Percentiles rank a stretch among this genome's conserved stretches.
Evolutionary conservation across 1,140 invertebrate species (phyloP).

Genomic region (Drosophila yakuba): DNA sequence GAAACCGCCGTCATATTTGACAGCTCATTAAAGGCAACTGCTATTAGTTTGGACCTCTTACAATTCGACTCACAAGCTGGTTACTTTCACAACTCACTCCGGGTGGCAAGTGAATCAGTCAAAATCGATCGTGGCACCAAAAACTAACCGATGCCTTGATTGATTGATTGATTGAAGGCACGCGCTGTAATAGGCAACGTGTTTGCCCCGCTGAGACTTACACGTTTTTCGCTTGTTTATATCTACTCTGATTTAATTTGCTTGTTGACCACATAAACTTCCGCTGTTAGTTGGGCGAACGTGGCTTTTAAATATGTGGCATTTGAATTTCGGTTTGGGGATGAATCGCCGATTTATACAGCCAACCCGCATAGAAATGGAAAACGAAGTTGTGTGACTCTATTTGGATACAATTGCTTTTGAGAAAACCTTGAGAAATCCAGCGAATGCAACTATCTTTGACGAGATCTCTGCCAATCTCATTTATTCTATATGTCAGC

Average conservation of each 20-base stretch:
- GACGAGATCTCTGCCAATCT: constrained; percentile 12
- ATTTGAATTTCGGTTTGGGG: constrained; percentile 28
- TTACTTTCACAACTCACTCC: constrained; percentile 41
- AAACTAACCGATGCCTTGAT: constrained; percentile 21
- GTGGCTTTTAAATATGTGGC: constrained; percentile 53
- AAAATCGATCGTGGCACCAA: constrained; percentile 37
- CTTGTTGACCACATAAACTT: constrained; percentile 11
- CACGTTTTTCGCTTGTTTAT: constrained; percentile 13
- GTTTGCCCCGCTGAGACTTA: constrained; percentile 21
- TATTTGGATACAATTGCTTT: constrained; percentile 7
- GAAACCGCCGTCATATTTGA: constrained; percentile 6
- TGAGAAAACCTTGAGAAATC: constrained; percentile 16
- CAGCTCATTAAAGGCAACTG: constrained; percentile 36
- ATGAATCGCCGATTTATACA: constrained; percentile 12
- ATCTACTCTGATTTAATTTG: neutral
- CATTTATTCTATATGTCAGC: constrained; percentile 18
- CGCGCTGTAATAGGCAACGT: constrained; percentile 46
- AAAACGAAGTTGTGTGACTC: constrained; percentile 36
- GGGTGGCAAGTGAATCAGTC: constrained; percentile 49
- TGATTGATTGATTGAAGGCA: constrained; percentile 30
- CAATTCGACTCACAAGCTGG: constrained; percentile 1
- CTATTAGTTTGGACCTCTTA: constrained; percentile 24
- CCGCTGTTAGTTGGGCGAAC: constrained; percentile 23
- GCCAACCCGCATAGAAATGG: constrained; percentile 25
- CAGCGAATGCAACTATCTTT: constrained; percentile 13